Percentiles rank a stretch among this genome's conserved stretches.
phyloP scores from a whole-genome alignment of 2,797 vertebrate genomes.

The Labroides dimidiatus region DNA sequence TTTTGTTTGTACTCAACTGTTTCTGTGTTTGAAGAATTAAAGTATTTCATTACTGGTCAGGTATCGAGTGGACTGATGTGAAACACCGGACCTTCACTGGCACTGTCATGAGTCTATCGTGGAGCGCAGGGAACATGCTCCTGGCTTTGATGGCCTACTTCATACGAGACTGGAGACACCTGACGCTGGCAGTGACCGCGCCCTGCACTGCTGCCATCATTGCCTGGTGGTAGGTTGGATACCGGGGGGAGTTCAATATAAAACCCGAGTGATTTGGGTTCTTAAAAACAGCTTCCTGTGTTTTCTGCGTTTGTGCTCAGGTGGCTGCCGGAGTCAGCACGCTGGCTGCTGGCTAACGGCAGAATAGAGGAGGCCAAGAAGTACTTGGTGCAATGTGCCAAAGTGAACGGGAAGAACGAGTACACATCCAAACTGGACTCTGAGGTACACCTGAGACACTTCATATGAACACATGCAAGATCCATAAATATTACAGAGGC shows the following conservation, averaged over 20 bases:
- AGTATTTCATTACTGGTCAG: constrained; percentile 63
- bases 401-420: constrained; percentile 76
- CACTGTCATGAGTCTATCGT: constrained; percentile 83
- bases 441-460: constrained; percentile 72
- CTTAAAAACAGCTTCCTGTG: no score
- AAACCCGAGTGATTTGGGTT: background rate
- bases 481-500: no score
- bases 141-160: constrained; percentile 85
- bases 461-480: no score
- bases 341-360: constrained; percentile 89
- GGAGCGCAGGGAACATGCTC: constrained; percentile 87
- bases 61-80: constrained; percentile 89
- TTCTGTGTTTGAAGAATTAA: no score
- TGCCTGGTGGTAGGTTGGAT: constrained; percentile 85
- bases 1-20: no score
- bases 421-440: constrained; percentile 61
- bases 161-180: constrained; percentile 89
- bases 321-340: constrained; percentile 92
- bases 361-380: constrained; percentile 79
- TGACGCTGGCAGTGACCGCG: constrained; percentile 81
- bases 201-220: constrained; percentile 84
- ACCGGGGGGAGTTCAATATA: background rate
- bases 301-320: constrained; percentile 60
- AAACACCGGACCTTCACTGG: constrained; percentile 85
- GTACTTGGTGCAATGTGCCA: constrained; percentile 84